These are phyloP conservation scores for Xylocampa areola DNA, from an alignment of 2,888 invertebrate species.

Conservation along the genomic window DNA sequence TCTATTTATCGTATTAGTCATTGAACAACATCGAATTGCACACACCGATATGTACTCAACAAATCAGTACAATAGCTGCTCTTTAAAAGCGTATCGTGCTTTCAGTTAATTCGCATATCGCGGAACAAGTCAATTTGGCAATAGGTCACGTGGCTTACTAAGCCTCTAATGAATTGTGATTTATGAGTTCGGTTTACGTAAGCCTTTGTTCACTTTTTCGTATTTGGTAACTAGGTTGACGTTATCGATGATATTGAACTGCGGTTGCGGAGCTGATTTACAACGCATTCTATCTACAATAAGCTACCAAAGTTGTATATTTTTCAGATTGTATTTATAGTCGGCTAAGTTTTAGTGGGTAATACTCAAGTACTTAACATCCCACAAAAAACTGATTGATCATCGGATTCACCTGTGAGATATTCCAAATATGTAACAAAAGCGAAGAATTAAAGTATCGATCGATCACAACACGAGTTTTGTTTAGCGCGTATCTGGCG, in stretches of 20 bases:
- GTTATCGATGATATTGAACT: constrained; percentile 53
- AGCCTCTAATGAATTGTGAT: constrained; percentile 78
- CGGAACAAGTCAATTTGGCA: constrained; percentile 65
- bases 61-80: constrained; percentile 54
- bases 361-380: constrained; percentile 6
- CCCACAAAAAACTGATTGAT: constrained; percentile 52
- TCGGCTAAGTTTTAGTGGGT: constrained; percentile 4
- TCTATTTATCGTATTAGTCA: constrained; percentile 54
- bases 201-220: constrained; percentile 70
- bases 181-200: constrained; percentile 70
- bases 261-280: constrained; percentile 34
- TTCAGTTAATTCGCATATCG: constrained; percentile 54
- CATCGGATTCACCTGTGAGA: constrained; percentile 54
- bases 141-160: constrained; percentile 74
- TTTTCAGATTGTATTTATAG: constrained; percentile 2
- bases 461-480: constrained; percentile 77
- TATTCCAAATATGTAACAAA: constrained; percentile 63
- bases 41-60: constrained; percentile 49
- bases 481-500: constrained; percentile 65
- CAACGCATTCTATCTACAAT: constrained; percentile 16
- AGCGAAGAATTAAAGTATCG: constrained; percentile 70
- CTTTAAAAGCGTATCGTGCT: constrained; percentile 41
- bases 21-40: constrained; percentile 44
- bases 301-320: neutral
- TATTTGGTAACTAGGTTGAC: constrained; percentile 67